phyloP scores from a whole-genome alignment of 2,888 invertebrate genomes.

The Sturmia bella region DNA sequence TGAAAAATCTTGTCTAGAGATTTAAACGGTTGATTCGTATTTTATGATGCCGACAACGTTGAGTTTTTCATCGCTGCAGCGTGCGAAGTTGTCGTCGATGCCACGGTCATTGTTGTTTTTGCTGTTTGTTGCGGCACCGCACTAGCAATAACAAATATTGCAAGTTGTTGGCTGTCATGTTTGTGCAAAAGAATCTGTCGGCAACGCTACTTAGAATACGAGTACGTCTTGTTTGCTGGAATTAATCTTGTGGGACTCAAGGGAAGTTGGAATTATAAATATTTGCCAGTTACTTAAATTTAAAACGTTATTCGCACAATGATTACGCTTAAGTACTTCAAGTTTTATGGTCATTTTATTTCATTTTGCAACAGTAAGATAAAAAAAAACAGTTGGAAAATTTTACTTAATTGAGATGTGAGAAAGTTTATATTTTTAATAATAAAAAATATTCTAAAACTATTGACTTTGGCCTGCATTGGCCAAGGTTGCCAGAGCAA shows the following conservation, averaged over 20 bases:
- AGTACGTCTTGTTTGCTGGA: constrained; percentile 26
- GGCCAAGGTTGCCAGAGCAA: neutral
- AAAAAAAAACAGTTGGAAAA: constrained; percentile 1
- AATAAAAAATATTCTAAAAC: constrained; percentile 37
- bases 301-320: constrained; percentile 27
- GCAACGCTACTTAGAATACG: constrained; percentile 26
- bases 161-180: constrained; percentile 33
- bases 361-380: neutral
- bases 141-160: constrained; percentile 6
- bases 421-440: constrained; percentile 43
- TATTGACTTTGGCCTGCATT: neutral
- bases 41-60: constrained; percentile 55
- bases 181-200: constrained; percentile 30
- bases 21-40: constrained; percentile 58
- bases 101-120: constrained; percentile 8
- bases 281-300: constrained; percentile 1
- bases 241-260: constrained; percentile 36
- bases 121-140: constrained; percentile 35
- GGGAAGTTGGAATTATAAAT: constrained; percentile 1
- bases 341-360: constrained; percentile 28
- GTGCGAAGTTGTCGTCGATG: constrained; percentile 9
- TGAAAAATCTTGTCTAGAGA: constrained; percentile 44
- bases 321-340: constrained; percentile 56
- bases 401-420: constrained; percentile 60
- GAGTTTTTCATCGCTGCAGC: constrained; percentile 1